Evolutionary conservation across 2,888 invertebrate species (phyloP), one percentile per base, ranked within the genome.

Genomic region (Volucella inanis): DNA sequence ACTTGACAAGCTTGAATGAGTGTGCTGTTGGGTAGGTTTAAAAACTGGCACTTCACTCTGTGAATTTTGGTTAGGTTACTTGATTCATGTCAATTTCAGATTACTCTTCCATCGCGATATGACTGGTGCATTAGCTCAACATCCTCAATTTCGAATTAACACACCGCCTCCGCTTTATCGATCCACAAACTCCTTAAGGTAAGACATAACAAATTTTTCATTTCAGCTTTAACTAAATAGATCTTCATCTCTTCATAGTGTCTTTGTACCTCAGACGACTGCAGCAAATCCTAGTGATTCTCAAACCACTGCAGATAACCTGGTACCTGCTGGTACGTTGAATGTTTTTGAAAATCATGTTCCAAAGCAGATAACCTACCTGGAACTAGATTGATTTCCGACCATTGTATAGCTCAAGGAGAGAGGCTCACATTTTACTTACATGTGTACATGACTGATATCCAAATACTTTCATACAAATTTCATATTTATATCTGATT

Each of bases 1-100:
- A 98, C 92, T 96, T 98, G 93, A 98, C 98, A 3, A 97, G 98
- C 85, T 97, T 98, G 96, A 98, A 98, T 92, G 98, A 98, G 91
- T 98, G 98, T 92, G 94, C 98, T 89, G 94, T 97, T 90, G 94
- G 94, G 94, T 94, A 79, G 87, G 88, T 47, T 22, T 52, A 39
- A 70, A 65, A 71, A 31, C 31, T 31, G 0, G 6, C 31, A 6
- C 6, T 31, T 31, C 6, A 31, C 31, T 31, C 31, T 6, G 31
- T 31, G 31, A 22, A 22, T 22, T 22, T 22, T 22, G 3, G 22
- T 22, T 4, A 22, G 3, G 4, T 6, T 31, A 31, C 6, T 31
- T 31, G 0, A 6, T 31, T 31, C 31, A 31, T 31, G 31, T 6
- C 31, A 31, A 15, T 92, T 93, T 45, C 92, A 95, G 98, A 92